A percentile compares a stretch with the other conserved stretches of the same genome.
These are phyloP conservation scores for Tangara arthus DNA, from an alignment of 2,797 vertebrate species.

Conservation along the genomic window DNA sequence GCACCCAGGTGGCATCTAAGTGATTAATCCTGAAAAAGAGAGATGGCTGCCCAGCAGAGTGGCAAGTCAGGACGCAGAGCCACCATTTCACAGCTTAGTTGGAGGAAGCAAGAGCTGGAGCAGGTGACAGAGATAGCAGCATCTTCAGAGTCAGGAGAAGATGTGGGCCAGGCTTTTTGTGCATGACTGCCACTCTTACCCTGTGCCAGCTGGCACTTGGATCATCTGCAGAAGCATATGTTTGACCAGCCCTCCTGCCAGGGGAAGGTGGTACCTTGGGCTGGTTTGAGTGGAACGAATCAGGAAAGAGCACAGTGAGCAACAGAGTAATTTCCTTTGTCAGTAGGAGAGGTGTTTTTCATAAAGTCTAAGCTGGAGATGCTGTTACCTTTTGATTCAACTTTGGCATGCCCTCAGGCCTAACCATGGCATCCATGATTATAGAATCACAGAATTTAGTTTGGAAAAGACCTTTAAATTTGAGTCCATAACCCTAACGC, in stretches of 20 bases:
- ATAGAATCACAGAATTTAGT: not conserved
- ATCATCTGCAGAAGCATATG: slow-evolving; percentile 39
- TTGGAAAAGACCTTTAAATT: not conserved
- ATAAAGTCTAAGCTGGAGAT: not conserved
- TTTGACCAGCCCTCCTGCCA: slow-evolving; percentile 17
- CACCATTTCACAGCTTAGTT: not conserved
- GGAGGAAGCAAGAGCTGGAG: not conserved
- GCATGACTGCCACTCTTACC: not conserved
- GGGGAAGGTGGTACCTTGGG: not conserved
- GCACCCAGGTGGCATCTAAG: not conserved
- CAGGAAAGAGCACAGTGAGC: not conserved
- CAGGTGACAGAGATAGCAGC: not conserved
- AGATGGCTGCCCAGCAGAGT: not conserved
- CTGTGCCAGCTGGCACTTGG: not conserved
- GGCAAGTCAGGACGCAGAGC: not conserved
- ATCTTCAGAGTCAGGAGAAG: not conserved
- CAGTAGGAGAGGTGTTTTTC: not conserved
- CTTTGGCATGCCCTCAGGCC: not conserved
- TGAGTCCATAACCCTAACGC: not conserved
- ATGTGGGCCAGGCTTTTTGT: not conserved
- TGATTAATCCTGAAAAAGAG: not conserved
- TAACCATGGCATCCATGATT: not conserved
- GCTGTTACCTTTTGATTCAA: not conserved
- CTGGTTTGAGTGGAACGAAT: not conserved
- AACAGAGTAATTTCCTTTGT: not conserved